Conservation (phyloP, 1,140 invertebrate genomes). For the Pectinophora gossypiella region DNA sequence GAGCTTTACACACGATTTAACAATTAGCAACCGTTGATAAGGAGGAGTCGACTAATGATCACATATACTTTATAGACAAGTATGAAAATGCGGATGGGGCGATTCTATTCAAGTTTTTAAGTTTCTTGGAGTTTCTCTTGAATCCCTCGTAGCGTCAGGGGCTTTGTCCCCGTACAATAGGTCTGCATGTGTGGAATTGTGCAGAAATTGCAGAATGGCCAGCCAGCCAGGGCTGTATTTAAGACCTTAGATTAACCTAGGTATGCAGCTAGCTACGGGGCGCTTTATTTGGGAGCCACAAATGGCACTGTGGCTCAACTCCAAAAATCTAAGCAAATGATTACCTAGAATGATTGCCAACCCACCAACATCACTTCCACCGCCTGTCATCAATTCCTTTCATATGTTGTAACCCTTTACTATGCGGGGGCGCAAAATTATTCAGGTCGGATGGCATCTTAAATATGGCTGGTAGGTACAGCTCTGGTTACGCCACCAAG, state of each 20-base stretch:
- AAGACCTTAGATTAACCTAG: no score
- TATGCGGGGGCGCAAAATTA: no score
- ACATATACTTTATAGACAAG: background rate
- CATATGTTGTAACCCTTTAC: no score
- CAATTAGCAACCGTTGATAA: background rate
- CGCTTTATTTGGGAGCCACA: no score
- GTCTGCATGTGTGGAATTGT: slow-evolving; percentile 41
- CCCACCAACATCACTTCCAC: no score
- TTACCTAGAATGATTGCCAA: no score
- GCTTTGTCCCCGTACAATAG: slow-evolving; percentile 61
- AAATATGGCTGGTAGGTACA: no score
- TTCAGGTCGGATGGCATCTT: no score
- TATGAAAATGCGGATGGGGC: slow-evolving; percentile 28
- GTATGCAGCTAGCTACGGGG: no score
- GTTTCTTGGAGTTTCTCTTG: slow-evolving; percentile 48
- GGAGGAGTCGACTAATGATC: background rate
- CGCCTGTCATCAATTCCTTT: no score
- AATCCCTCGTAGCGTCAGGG: slow-evolving; percentile 42
- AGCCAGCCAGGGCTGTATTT: background rate
- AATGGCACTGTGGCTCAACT: no score
- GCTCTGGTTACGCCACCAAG: slow-evolving; percentile 38
- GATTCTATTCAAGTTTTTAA: slow-evolving; percentile 44
- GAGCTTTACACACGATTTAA: background rate
- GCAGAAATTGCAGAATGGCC: slow-evolving; percentile 33
- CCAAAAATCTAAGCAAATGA: no score